Evolutionary conservation across 2,113 vertebrate species (phyloP).

Genomic region (Varanus salvator): DNA sequence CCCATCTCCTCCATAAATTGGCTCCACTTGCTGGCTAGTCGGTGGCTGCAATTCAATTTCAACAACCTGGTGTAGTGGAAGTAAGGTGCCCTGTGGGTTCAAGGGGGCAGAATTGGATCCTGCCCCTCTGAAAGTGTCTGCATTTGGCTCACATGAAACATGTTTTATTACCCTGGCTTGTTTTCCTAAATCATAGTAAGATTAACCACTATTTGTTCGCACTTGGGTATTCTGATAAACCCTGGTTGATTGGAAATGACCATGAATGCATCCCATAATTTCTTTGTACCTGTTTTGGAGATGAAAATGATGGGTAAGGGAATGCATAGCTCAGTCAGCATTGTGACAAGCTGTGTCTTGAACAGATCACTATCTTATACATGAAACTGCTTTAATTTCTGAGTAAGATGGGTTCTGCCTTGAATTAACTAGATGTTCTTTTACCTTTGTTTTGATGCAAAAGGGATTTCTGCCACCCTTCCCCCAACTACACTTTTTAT

Average conservation of each 20-base stretch:
- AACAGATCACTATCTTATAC: neutral
- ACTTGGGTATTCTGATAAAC: neutral
- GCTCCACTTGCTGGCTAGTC: no score
- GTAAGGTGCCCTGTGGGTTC: no score
- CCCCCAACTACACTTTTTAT: neutral
- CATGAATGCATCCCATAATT: neutral
- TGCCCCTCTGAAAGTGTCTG: neutral
- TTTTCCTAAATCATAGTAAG: neutral
- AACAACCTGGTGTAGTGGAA: no score
- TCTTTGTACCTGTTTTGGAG: neutral
- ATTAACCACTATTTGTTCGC: neutral
- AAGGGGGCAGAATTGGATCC: no score
- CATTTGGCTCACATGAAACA: neutral
- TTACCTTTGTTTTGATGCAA: slow-evolving; percentile 8
- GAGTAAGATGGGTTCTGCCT: neutral
- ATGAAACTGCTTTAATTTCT: neutral
- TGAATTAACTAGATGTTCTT: neutral
- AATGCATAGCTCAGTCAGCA: neutral
- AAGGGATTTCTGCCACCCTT: neutral
- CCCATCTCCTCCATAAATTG: no score
- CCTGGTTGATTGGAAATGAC: neutral
- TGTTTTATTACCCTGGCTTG: neutral
- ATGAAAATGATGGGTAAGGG: neutral
- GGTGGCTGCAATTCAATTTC: no score
- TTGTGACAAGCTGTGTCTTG: neutral